phyloP scores from a whole-genome alignment of 92 coral and sea anemone genomes.

The Heteractis magnifica region DNA sequence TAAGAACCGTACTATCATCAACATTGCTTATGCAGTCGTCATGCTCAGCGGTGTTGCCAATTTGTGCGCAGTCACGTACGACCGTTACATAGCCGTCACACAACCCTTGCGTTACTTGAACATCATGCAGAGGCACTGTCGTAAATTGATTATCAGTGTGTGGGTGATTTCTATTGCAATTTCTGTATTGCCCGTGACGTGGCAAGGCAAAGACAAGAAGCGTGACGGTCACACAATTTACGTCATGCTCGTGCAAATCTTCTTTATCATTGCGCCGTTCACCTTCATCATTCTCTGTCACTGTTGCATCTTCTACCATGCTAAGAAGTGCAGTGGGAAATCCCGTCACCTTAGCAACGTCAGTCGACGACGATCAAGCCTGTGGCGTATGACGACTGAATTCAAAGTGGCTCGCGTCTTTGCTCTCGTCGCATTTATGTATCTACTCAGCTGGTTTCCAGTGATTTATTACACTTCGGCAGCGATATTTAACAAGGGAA shows the following conservation, averaged over 20 bases:
- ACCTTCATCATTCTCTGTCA: constrained; percentile 59
- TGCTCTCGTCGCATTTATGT: constrained; percentile 72
- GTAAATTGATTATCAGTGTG: constrained; percentile 51
- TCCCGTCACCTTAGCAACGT: constrained; percentile 28
- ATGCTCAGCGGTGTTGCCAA: constrained; percentile 77
- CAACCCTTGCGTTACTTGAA: constrained; percentile 66
- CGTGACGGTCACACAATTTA: constrained; percentile 53
- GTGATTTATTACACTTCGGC: constrained; percentile 64
- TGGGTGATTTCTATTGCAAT: constrained; percentile 62
- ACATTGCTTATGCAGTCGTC: constrained; percentile 65
- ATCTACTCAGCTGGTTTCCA: constrained; percentile 76
- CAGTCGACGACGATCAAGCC: neutral
- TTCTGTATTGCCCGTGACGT: constrained; percentile 63
- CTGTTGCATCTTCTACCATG: constrained; percentile 64
- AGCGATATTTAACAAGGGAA: constrained; percentile 24
- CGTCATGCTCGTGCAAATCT: constrained; percentile 47
- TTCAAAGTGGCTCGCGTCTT: constrained; percentile 76
- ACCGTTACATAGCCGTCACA: constrained; percentile 77
- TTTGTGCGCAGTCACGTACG: constrained; percentile 78
- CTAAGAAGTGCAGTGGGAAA: constrained; percentile 48
- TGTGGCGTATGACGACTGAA: constrained; percentile 36
- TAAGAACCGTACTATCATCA: constrained; percentile 53
- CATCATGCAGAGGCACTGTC: constrained; percentile 57
- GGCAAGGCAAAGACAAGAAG: constrained; percentile 47
- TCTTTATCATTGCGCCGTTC: constrained; percentile 59